Base-by-base conservation (phyloP, 2,113 vertebrate genomes). In the Bujurquina vittata region DNA sequence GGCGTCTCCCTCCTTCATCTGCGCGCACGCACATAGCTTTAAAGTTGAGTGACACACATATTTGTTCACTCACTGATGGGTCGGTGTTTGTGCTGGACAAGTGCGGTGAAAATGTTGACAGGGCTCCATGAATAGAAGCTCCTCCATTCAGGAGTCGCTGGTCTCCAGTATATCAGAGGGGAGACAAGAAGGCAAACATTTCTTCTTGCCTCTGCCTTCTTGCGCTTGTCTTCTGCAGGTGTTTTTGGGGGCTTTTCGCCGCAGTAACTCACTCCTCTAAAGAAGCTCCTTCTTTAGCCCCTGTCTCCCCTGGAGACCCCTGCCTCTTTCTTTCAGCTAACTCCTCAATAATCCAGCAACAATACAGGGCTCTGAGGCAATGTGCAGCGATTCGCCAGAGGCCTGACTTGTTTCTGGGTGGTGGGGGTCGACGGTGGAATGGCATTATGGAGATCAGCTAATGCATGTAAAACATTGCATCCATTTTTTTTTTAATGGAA, bases 341-440 rank as follows among this genome's bases (percentile, higher is more conserved):
- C 95, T 95, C 93, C 94, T 96, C 96, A 98, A 97, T 98, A 96
- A 97, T 97, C 94, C 94, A 92, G 90, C 92, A 94, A 97, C 97
- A 99, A 98, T 97, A 83, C 89, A 23, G 88, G 92, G 93, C 95
- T 96, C 94, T 94, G 96, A 96, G 96, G 95, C 95, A 92, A 95
- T 96, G 95, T 89, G 95, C 95, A 96, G 96, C 92, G 89, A 89
- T 79, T 93, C 94, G 91, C 89, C 93, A 89, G 90, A 93, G 94
- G 94, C 93, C 94, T 85, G 94, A 95, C 95, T 97, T 97, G 94
- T 96, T 95, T 90, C 78, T 54, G 79, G 84, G 81, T 4, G 14
- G 52, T 26, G 67, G 52, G 73, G 79, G 46, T 10, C 1, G 17
- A n/a, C 5, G 1, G 65, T 69, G 77, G 81, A 43, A 22, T 95